phyloP scores from a whole-genome alignment of 1,140 invertebrate species.

The Aplysia californica region DNA sequence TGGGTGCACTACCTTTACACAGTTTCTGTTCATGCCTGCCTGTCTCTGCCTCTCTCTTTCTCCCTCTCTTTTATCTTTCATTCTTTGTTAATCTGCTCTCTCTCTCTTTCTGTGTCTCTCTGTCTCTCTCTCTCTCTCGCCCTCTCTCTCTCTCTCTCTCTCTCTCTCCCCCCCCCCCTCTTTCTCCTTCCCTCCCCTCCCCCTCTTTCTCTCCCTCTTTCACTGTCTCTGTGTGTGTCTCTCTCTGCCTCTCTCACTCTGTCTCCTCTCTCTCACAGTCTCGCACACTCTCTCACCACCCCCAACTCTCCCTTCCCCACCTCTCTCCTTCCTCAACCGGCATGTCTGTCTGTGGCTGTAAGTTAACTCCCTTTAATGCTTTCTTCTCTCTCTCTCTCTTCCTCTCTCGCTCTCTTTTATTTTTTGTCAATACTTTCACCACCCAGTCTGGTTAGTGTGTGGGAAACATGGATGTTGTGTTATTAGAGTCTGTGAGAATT shows the following conservation, averaged over 20 bases:
- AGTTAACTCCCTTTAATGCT: neutral
- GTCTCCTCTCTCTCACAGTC: slow-evolving; percentile 7
- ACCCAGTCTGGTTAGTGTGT: neutral
- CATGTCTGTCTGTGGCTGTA: slow-evolving; percentile 1
- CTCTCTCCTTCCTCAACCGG: neutral
- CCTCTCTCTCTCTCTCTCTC: slow-evolving; percentile 8
- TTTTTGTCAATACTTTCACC: neutral
- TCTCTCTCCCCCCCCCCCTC: neutral
- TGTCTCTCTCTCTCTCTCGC: neutral
- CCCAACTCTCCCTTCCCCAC: neutral
- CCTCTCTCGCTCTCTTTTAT: no score
- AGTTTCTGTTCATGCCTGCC: no score
- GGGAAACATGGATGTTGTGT: neutral
- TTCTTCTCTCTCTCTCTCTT: slow-evolving; percentile 9
- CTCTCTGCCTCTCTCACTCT: neutral
- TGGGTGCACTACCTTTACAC: no score
- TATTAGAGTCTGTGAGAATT: neutral
- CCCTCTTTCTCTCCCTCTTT: neutral
- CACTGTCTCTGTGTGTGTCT: neutral
- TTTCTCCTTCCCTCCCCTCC: neutral
- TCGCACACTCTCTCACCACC: neutral
- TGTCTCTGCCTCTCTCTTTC: neutral
- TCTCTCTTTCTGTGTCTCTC: neutral
- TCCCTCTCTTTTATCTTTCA: slow-evolving; percentile 3
- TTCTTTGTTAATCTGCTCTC: no score